Base-by-base conservation (phyloP, 2,797 vertebrate species). In the Pangasius macronema region DNA sequence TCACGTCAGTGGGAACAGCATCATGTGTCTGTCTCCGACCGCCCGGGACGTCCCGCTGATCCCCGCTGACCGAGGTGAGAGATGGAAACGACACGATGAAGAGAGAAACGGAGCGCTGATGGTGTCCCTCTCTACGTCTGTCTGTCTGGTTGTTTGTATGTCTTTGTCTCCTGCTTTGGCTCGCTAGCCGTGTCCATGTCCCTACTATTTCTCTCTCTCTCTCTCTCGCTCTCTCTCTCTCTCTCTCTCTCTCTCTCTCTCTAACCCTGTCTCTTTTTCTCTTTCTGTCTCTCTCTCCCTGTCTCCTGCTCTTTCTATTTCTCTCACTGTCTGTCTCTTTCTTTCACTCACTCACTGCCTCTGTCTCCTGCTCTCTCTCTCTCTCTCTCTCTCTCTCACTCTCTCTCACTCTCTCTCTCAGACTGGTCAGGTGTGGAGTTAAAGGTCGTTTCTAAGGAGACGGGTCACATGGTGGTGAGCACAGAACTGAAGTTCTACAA, bases 401-500 rank as follows among this genome's bases (percentile, higher is more conserved):
- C 24, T 3, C 13, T 16, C 46, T 33, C 39, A 30, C 42, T 39
- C 27, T 59, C 68, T 84, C 49, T 88, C 84, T 85, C 94, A 99
- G 98, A 98, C 94, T 99, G 98, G 98, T 97, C 97, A 2, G 96
- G 97, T 0, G 95, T 99, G 5, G 97, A 97, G 90, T 95, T 99
- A 49, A 96, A 96, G 89, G 95, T 99, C 87, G 97, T 97, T 92
- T 98, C 98, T 3, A 97, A 92, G 92, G 98, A 99, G 94, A 99
- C 98, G 0, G 97, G 97, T 85, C 97, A 97, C 93, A 98, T 95
- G 84, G 97, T 99, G 55, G 97, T 97, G 94, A 99, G 97, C 96
- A 99, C 97, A 0, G 97, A 98, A 93, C 97, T 99, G 95, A 98
- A 98, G 93, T 99, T 99, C 95, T 99, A 97, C 96, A 99, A 99